A percentile compares a stretch with the other conserved stretches of the same genome.
phyloP scores from a whole-genome alignment of 2,888 invertebrate species.

The Thereva unica region DNA sequence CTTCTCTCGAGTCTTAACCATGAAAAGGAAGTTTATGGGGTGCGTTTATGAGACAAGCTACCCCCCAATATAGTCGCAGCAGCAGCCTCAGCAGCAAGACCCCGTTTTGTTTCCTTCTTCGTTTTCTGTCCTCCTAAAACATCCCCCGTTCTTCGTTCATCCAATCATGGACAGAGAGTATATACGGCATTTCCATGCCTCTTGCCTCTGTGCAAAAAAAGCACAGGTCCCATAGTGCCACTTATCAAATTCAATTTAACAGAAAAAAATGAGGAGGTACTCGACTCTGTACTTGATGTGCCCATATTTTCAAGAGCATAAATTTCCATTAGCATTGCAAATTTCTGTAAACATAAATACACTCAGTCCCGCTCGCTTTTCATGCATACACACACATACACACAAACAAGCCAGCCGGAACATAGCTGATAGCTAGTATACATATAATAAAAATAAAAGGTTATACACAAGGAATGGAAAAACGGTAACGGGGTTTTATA shows the following conservation, averaged over 20 bases:
- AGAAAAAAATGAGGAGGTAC: slow-evolving; percentile 20
- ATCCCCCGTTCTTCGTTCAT: slow-evolving; percentile 2
- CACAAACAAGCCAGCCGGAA: neutral
- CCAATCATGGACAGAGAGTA: neutral
- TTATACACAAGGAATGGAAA: neutral
- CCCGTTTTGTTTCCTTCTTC: no score
- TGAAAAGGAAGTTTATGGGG: no score
- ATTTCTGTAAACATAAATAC: slow-evolving; percentile 39
- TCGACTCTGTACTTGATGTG: slow-evolving; percentile 26
- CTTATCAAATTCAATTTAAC: slow-evolving; percentile 42
- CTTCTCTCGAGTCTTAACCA: no score
- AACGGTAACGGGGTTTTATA: neutral
- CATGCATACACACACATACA: neutral
- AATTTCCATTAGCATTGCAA: slow-evolving; percentile 40
- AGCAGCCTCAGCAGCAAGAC: no score
- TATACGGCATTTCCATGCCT: no score
- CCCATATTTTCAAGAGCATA: slow-evolving; percentile 38
- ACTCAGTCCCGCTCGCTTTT: slow-evolving; percentile 4
- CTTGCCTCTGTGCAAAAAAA: slow-evolving; percentile 10
- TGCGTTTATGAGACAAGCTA: no score
- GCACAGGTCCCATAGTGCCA: slow-evolving; percentile 38
- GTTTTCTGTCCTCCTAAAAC: no score
- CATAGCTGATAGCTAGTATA: neutral
- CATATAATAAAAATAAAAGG: neutral
- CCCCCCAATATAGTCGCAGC: no score